Conservation (phyloP, 2,888 invertebrate genomes). For the Apomyelois bistriatella region DNA sequence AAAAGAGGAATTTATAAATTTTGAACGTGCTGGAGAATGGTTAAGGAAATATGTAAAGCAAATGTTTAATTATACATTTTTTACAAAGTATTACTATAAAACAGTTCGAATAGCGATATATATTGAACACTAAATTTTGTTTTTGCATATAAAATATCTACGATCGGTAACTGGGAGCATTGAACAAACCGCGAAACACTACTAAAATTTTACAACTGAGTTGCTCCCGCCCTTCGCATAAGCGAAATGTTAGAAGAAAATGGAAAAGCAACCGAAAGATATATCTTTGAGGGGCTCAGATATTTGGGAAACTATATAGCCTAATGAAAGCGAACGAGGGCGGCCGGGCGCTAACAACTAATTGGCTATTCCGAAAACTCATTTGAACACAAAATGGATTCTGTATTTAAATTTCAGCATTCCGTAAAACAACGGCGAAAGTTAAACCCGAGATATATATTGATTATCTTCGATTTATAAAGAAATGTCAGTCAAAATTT, state of each 20-base stretch:
- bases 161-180: slow-evolving; percentile 22
- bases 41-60: no score
- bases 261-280: slow-evolving; percentile 71
- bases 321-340: slow-evolving; percentile 79
- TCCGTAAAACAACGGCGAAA: slow-evolving; percentile 73
- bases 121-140: slow-evolving; percentile 21
- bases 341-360: slow-evolving; percentile 79
- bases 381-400: slow-evolving; percentile 80
- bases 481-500: not conserved
- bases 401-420: slow-evolving; percentile 78
- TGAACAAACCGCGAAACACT: slow-evolving; percentile 57
- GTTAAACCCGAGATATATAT: slow-evolving; percentile 68
- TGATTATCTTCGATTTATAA: slow-evolving; percentile 43
- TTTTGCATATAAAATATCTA: slow-evolving; percentile 23
- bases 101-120: not conserved
- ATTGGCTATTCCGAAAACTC: slow-evolving; percentile 80
- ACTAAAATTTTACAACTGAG: slow-evolving; percentile 68
- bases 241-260: slow-evolving; percentile 67
- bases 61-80: no score
- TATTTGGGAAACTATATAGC: slow-evolving; percentile 79
- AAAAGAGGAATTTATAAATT: no score
- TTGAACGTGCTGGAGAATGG: no score
- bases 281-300: slow-evolving; percentile 74
- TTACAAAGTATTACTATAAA: no score
- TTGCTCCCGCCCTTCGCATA: slow-evolving; percentile 51